phyloP scores from a whole-genome alignment of 2,797 vertebrate genomes.

The Sebastes baramenuke region DNA sequence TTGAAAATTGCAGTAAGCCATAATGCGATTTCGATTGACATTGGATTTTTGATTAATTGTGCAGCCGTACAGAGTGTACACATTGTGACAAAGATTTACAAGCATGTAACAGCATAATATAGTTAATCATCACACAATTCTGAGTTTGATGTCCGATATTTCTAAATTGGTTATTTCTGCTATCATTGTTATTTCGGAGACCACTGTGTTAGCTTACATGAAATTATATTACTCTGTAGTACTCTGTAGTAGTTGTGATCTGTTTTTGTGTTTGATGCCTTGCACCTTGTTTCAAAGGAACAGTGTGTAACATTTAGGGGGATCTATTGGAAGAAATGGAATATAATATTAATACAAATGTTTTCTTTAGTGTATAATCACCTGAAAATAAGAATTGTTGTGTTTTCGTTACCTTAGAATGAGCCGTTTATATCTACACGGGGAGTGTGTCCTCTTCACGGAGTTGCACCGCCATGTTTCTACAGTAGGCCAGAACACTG shows the following conservation, averaged over 20 bases:
- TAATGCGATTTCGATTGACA: no score
- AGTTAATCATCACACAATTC: not conserved
- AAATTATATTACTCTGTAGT: not conserved
- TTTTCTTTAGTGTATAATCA: no score
- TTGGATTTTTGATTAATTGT: not conserved
- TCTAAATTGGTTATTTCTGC: not conserved
- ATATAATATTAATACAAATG: no score
- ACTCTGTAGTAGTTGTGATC: not conserved
- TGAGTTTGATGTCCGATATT: not conserved
- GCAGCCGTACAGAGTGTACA: not conserved
- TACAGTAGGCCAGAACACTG: no score
- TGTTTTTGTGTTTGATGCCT: not conserved
- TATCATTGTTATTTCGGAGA: not conserved
- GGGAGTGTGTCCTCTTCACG: no score
- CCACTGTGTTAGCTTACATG: not conserved
- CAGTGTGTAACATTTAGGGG: no score
- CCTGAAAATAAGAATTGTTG: no score
- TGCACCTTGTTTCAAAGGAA: not conserved
- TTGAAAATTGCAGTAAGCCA: no score
- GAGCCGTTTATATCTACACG: no score
- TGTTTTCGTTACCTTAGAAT: no score
- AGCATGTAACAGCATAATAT: not conserved
- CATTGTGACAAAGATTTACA: not conserved
- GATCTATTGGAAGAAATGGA: no score
- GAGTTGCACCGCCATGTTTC: no score